Percentiles rank a stretch among this genome's conserved stretches.
Conservation (phyloP, 2,888 invertebrate species). For the Heliconius hortense region DNA sequence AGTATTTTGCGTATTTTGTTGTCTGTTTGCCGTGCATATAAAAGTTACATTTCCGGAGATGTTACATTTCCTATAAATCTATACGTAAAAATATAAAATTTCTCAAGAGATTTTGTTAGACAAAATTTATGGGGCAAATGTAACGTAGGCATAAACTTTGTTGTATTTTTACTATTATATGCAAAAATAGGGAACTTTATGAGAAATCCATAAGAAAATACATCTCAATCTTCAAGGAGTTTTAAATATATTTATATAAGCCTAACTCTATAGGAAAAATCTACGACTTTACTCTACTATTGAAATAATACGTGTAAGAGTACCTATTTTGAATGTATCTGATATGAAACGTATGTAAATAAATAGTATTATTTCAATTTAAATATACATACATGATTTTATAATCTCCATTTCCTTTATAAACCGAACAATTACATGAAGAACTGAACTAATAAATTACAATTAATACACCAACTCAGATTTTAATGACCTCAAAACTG, state of each 20-base stretch:
- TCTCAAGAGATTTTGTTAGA: background rate
- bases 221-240: background rate
- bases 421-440: background rate
- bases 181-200: conserved; percentile 5
- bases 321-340: background rate
- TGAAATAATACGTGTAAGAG: background rate
- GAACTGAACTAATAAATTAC: conserved; percentile 6
- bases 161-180: conserved; percentile 4
- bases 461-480: conserved; percentile 8
- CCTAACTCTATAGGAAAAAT: background rate
- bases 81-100: conserved; percentile 5
- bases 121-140: background rate
- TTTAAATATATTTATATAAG: background rate
- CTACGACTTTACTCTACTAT: background rate
- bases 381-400: background rate
- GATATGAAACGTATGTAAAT: background rate
- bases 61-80: conserved; percentile 8
- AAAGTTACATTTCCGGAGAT: background rate
- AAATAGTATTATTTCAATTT: background rate
- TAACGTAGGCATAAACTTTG: background rate
- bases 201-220: background rate
- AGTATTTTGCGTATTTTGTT: background rate
- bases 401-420: conserved; percentile 1
- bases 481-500: conserved; percentile 7
- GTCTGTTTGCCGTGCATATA: background rate